Evolutionary conservation across 2,888 invertebrate genomes (phyloP).

Genomic region (Eupithecia vulgata): DNA sequence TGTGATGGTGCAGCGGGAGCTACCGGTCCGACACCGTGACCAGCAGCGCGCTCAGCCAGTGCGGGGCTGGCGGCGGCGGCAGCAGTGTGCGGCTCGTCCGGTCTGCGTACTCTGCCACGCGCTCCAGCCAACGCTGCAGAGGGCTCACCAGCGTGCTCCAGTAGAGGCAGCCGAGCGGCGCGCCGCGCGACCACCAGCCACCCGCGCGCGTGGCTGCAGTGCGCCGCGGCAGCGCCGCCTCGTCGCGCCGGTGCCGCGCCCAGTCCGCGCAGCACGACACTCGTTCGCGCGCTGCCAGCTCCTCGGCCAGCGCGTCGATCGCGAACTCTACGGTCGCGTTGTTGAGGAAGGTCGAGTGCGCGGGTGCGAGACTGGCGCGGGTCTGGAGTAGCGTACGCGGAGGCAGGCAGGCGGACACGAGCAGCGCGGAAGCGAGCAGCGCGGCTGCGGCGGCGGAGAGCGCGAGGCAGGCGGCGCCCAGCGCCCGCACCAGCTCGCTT

Average conservation of each 20-base stretch:
- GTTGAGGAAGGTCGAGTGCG: constrained; percentile 25
- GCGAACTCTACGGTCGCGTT: constrained; percentile 49
- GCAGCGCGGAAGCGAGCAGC: constrained; percentile 56
- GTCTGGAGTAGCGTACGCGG: constrained; percentile 26
- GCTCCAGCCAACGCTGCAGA: constrained; percentile 72
- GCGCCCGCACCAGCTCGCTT: constrained; percentile 45
- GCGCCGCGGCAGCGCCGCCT: constrained; percentile 60
- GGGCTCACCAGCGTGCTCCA: constrained; percentile 69
- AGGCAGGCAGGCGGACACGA: constrained; percentile 50
- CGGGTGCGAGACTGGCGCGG: constrained; percentile 25
- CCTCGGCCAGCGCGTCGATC: constrained; percentile 30
- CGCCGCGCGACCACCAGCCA: constrained; percentile 40
- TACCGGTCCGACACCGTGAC: constrained; percentile 69
- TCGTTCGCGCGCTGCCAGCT: constrained; percentile 36
- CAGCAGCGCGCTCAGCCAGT: constrained; percentile 59
- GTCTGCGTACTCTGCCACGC: constrained; percentile 60
- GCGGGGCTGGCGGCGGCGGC: constrained; percentile 10
- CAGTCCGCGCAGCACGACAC: constrained; percentile 65
- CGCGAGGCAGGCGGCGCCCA: constrained; percentile 47
- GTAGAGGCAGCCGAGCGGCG: constrained; percentile 69
- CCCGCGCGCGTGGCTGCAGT: constrained; percentile 25
- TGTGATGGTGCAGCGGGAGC: constrained; percentile 5
- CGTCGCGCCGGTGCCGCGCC: constrained; percentile 49
- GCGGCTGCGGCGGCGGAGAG: constrained; percentile 51
- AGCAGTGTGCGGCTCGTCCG: constrained; percentile 28